Evolutionary conservation across 1,140 invertebrate genomes (phyloP), one percentile per base, ranked within the genome.

Genomic region (Drosophila lacteicornis): DNA sequence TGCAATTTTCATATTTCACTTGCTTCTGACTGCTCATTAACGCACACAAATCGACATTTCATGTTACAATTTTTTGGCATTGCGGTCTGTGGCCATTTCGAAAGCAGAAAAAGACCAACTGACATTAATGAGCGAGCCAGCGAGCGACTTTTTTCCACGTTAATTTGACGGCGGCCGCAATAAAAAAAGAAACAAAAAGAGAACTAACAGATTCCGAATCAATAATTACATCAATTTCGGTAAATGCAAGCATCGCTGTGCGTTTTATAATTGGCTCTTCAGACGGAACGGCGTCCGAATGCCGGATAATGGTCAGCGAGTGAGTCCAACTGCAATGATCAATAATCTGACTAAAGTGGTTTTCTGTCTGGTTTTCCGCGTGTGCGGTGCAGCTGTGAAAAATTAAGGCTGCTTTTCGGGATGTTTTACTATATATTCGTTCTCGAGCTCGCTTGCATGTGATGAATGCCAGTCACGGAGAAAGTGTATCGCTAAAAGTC

Each of bases 191-290:
- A 15, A 4, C 15, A n/a, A 30, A 43, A 65, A 22, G 36, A 56
- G 19, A 75, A 75, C 70, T 49, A 75, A 75, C 71, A 57, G 70
- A 63, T 65, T 51, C 50, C 46, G 63, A 77, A 80, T 83, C 84
- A 83, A 88, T 87, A 88, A 83, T 86, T 88, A 80, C 66, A 85
- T 63, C 67, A 78, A 77, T 69, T 79, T 71, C 45, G 53, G 38
- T 59, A 71, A 43, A 71, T 50, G 67, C 69, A 43, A 36, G 67
- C 67, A 45, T 71, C 53, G 69, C 42, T 70, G 46, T 60, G 59
- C 60, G 70, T 70, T 79, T 75, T 75, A 75, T 82, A 82, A 82
- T 82, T 79, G 75, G 69, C 68, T 19, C 50, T 74, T 60, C 62
- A 57, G 71, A 60, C 38, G 45, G 58, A 45, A 43, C 36, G 43